Evolutionary conservation across 2,113 vertebrate genomes (phyloP).

Genomic region (Sarotherodon lohbergeri): DNA sequence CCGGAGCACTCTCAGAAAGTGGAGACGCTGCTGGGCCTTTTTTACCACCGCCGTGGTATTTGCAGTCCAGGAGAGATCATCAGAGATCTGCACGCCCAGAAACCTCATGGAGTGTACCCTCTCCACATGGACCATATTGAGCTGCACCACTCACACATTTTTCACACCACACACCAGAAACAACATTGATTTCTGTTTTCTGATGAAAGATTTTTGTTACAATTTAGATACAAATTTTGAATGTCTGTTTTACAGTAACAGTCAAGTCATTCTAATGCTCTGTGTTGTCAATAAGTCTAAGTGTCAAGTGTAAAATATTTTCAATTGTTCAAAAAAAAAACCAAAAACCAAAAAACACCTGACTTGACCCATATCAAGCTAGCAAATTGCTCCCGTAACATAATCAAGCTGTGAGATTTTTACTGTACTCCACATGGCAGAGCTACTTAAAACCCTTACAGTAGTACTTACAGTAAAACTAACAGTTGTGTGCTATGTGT

Average conservation of each 20-base stretch:
- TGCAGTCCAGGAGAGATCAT: no score
- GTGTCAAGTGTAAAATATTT: not conserved
- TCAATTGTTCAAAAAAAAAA: not conserved
- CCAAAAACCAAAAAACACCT: rapidly evolving
- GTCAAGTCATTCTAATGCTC: not conserved
- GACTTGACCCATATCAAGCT: not conserved
- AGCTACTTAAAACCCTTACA: not conserved
- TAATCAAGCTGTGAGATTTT: not conserved
- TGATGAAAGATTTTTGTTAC: not conserved
- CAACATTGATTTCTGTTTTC: not conserved
- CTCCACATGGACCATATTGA: no score
- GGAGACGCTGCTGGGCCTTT: no score
- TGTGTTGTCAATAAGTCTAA: not conserved
- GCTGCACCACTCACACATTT: not conserved
- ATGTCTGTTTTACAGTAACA: not conserved
- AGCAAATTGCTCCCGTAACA: not conserved
- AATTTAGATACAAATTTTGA: not conserved
- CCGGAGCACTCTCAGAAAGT: no score
- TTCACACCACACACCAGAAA: not conserved
- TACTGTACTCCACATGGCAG: not conserved
- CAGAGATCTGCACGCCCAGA: no score
- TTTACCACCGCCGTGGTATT: no score
- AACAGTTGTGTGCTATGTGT: not conserved
- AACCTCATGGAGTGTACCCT: no score
- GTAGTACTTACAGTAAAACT: not conserved